Evolutionary conservation across 1,140 invertebrate genomes (phyloP), one percentile per base, ranked within the genome.

Genomic region (Hydropsyche tenuis): DNA sequence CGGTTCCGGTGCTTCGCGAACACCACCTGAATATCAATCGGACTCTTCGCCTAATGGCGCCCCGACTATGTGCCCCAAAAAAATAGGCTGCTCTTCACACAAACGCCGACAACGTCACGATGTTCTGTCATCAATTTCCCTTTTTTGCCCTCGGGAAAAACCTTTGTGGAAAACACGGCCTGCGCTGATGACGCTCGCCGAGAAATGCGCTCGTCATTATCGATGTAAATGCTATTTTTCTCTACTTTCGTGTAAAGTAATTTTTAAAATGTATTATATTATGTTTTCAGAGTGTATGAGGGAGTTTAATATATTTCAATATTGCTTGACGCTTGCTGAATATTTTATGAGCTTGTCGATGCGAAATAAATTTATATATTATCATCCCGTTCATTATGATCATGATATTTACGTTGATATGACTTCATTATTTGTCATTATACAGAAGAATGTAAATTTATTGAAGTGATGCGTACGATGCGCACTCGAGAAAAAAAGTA

Each of bases 21-120:
- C 65, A 68, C 65, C 65, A 25, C n/a, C 45, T 16, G 65, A 68
- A 68, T 68, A 68, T 68, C 65, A 68, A 68, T 68, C 65, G 42
- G 6, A 42, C 20, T 2, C 43, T 22, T 43, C 65, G 42, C 65
- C 65, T 68, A 68, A 68, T 68, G 65, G 65, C 65, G 42, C 65
- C 22, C 65, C 43, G 23, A 18, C n/a, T n/a, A n/a, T n/a, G n/a
- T n/a, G n/a, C n/a, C n/a, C n/a, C n/a, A 23, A 48, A 68, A 68
- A 68, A 16, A 43, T 7, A n/a, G 30, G 27, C 63, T 42, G 1
- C 63, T 43, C 56, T 48, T 48, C 53, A 11, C 53, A 51, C 46
- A 43, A 9, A n/a, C 63, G 20, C 37, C 9, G 16, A n/a, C 63
- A n/a, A n/a, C n/a, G n/a, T n/a, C n/a, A n/a, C n/a, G n/a, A n/a